phyloP scores from a whole-genome alignment of 2,113 vertebrate species.

The Istiophorus platypterus region DNA sequence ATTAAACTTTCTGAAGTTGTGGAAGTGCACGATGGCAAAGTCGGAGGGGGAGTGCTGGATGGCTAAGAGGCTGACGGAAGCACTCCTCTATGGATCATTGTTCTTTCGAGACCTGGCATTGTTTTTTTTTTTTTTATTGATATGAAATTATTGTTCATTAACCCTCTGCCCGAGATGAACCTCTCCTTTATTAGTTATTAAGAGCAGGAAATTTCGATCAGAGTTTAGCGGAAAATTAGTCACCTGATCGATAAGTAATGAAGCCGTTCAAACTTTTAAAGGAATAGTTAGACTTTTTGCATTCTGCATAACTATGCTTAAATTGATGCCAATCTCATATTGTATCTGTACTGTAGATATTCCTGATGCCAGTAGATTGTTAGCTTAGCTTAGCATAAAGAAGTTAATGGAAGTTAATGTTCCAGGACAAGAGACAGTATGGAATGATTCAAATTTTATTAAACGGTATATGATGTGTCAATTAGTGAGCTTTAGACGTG shows the following conservation, averaged over 20 bases:
- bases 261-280: background rate
- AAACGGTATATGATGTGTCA: too few relatives aligned
- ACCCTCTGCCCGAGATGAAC: background rate
- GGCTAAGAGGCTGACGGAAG: constrained; percentile 5
- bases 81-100: background rate
- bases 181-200: background rate
- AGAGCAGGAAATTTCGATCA: background rate
- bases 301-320: too few relatives aligned
- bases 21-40: constrained; percentile 38
- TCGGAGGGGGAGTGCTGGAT: background rate
- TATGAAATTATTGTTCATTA: background rate
- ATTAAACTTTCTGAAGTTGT: constrained; percentile 7
- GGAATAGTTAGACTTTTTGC: too few relatives aligned
- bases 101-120: background rate
- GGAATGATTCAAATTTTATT: too few relatives aligned
- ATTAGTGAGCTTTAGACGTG: too few relatives aligned
- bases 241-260: background rate
- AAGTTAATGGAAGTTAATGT: too few relatives aligned
- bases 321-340: too few relatives aligned
- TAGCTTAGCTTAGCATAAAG: too few relatives aligned
- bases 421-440: too few relatives aligned
- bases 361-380: too few relatives aligned
- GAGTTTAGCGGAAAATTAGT: background rate
- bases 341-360: too few relatives aligned
- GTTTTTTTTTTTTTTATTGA: background rate